Percentiles rank a stretch among this genome's conserved stretches.
Conservation (phyloP, 2,888 invertebrate genomes). For the Cabera pusaria region DNA sequence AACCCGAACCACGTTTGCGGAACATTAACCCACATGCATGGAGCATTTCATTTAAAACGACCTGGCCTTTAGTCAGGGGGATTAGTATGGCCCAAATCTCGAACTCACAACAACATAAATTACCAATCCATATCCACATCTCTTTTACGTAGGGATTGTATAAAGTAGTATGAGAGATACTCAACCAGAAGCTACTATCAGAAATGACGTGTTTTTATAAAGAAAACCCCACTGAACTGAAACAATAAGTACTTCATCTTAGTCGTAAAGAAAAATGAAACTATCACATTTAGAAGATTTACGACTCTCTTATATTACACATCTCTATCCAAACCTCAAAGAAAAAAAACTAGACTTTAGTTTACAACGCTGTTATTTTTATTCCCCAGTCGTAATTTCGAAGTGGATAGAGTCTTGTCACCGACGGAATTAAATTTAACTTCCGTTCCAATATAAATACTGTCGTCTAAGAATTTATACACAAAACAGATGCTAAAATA, state of each 20-base stretch:
- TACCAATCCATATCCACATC: not conserved
- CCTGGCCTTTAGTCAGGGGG: slow-evolving; percentile 1
- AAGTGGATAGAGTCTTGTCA: slow-evolving; percentile 34
- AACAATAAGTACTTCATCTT: slow-evolving; percentile 18
- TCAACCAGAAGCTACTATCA: slow-evolving; percentile 2
- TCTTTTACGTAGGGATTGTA: slow-evolving; percentile 3
- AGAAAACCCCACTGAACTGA: slow-evolving; percentile 6
- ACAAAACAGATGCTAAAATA: slow-evolving; percentile 41
- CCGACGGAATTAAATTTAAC: slow-evolving; percentile 37
- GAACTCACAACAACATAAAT: slow-evolving; percentile 8
- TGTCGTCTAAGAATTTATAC: slow-evolving; percentile 45
- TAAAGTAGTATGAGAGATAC: slow-evolving; percentile 1
- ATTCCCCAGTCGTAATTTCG: slow-evolving; percentile 32
- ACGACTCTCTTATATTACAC: slow-evolving; percentile 23
- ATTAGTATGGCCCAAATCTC: slow-evolving; percentile 10
- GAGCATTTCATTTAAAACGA: not conserved
- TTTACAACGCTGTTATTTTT: slow-evolving; percentile 35
- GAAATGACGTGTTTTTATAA: slow-evolving; percentile 2
- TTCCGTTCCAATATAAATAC: slow-evolving; percentile 40
- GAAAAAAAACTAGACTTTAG: slow-evolving; percentile 29
- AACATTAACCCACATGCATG: no score
- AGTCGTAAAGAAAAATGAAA: slow-evolving; percentile 17
- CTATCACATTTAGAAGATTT: slow-evolving; percentile 25
- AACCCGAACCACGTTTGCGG: no score
- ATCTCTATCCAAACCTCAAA: slow-evolving; percentile 24